Evolutionary conservation across 2,888 invertebrate species (phyloP).

Genomic region (Liposcelis brunnea): DNA sequence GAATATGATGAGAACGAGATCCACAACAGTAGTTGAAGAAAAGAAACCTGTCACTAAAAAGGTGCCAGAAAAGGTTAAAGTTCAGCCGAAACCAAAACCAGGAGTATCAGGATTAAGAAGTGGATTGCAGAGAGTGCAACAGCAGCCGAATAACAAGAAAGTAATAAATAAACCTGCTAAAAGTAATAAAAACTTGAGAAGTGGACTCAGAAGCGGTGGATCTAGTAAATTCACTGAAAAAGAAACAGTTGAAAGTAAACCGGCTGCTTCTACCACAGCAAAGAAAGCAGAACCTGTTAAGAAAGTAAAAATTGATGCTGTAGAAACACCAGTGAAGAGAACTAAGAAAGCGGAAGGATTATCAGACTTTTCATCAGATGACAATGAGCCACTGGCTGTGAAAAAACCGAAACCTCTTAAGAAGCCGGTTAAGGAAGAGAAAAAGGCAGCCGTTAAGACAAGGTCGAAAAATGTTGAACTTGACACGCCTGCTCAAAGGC

Average conservation of each 20-base stretch:
- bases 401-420: slow-evolving; percentile 16
- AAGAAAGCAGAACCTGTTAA: slow-evolving; percentile 10
- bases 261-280: slow-evolving; percentile 17
- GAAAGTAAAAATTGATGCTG: slow-evolving; percentile 15
- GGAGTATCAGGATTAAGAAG: slow-evolving; percentile 1
- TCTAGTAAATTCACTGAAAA: slow-evolving; percentile 25
- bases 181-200: slow-evolving; percentile 22
- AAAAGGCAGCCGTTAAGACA: slow-evolving; percentile 20
- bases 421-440: slow-evolving; percentile 21
- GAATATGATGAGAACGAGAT: slow-evolving; percentile 31
- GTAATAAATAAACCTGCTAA: slow-evolving; percentile 19
- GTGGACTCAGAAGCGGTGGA: slow-evolving; percentile 28
- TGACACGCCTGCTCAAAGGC: slow-evolving; percentile 26
- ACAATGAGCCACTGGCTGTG: slow-evolving; percentile 30
- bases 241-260: slow-evolving; percentile 19
- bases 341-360: slow-evolving; percentile 3
- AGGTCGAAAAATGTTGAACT: slow-evolving; percentile 12
- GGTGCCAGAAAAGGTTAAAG: slow-evolving; percentile 19
- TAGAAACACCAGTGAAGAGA: slow-evolving; percentile 15
- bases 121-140: slow-evolving; percentile 2
- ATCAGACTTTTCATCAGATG: slow-evolving; percentile 34
- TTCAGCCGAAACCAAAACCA: too few species aligned
- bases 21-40: slow-evolving; percentile 25
- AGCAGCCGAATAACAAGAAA: background rate
- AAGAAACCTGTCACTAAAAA: slow-evolving; percentile 25